phyloP scores from a whole-genome alignment of 2,113 vertebrate genomes.

The Xiphorhynchus elegans region DNA sequence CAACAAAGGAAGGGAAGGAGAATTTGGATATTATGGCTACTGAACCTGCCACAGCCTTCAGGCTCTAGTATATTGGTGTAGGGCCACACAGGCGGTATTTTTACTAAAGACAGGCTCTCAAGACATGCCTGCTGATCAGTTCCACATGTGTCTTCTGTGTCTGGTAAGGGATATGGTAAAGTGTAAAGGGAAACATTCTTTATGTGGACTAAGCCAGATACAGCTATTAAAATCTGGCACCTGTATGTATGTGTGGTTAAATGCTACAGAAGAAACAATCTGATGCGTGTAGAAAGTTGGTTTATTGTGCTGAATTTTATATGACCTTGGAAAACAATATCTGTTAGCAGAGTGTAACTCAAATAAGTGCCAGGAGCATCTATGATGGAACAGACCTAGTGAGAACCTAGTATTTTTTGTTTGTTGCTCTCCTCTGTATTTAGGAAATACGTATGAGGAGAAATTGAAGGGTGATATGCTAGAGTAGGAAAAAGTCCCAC shows the following conservation, averaged over 20 bases:
- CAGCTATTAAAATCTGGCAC: not conserved
- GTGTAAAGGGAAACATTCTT: not conserved
- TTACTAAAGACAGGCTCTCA: not conserved
- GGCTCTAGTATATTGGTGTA: not conserved
- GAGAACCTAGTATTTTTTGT: not conserved
- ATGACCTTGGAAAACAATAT: not conserved
- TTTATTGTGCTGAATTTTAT: not conserved
- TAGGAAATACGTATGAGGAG: not conserved
- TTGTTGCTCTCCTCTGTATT: not conserved
- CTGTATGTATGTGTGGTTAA: not conserved
- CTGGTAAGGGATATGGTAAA: not conserved
- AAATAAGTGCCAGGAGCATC: not conserved
- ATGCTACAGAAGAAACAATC: not conserved
- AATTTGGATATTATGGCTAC: not conserved
- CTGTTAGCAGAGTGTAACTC: not conserved
- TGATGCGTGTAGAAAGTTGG: not conserved
- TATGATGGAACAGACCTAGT: not conserved
- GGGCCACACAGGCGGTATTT: not conserved
- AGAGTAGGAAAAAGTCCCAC: not conserved
- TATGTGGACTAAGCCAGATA: not conserved
- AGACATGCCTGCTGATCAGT: not conserved
- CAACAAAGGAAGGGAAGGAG: not conserved
- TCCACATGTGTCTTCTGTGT: rapidly evolving
- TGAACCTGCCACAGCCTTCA: not conserved
- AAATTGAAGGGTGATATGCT: not conserved